Base-by-base conservation (phyloP, 2,113 vertebrate species). In the Trichechus manatus region DNA sequence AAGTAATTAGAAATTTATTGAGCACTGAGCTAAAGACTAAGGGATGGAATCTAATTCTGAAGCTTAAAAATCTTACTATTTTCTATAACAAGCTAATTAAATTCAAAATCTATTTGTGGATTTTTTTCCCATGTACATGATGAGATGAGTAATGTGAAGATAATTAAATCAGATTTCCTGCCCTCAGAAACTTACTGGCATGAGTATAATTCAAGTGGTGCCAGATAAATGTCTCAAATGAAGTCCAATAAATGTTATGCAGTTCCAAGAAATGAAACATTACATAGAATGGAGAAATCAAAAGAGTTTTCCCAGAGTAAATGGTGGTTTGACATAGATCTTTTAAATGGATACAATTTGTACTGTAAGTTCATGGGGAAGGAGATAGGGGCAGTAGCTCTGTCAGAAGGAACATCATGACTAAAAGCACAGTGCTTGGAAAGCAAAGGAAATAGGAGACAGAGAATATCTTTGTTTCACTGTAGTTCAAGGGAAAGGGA, bases 201-300 rank as follows among this genome's bases (percentile, higher is more conserved):
- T 66, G 36, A 0, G 3, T 78, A 78, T 53, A 91, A 89, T 89
- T 95, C 50, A 91, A 89, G 13, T 33, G 17, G 27, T 10, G 79
- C 83, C 61, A 87, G 19, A 23, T 78, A 94, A 77, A 70, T 56
- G 25, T 72, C 74, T 89, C 95, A 90, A 89, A 20, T 94, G 56
- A 95, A 94, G 44, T 80, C 39, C 42, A 84, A 17, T 92, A 77
- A 87, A 66, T 39, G 3, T 70, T 77, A 84, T n/a, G 23, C 39
- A 95, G 81, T 90, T 95, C 9, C 82, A 92, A 95, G 42, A 2
- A 96, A 89, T n/a, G 50, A 93, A 17, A 56, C 22, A 81, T 70
- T 86, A 64, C 1, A 53, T 87, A 27, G 84, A 80, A 81, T 87
- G 33, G 84, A 79, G 39, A 95, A 92, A 92, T 87, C n/a, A 92